phyloP scores from a whole-genome alignment of 2,888 invertebrate species.

The Seladonia tumulorum region DNA sequence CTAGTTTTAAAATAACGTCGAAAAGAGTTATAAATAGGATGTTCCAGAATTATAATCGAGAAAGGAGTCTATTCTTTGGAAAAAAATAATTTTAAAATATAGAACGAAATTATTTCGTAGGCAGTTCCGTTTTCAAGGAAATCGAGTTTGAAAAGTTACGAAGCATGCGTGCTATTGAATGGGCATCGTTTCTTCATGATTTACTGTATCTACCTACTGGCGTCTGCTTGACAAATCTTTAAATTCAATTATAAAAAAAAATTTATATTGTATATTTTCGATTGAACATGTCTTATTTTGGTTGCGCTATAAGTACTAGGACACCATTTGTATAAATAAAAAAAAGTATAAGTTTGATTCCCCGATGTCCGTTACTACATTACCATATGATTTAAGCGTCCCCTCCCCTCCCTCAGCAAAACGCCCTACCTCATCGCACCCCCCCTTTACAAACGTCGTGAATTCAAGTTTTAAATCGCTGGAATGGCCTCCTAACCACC shows the following conservation, averaged over 20 bases:
- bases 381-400: conserved; percentile 82
- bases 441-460: conserved; percentile 49
- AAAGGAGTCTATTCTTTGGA: neutral
- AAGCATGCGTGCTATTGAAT: neutral
- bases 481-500: conserved; percentile 61
- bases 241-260: neutral
- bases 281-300: neutral
- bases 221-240: neutral
- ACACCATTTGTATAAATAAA: conserved; percentile 8
- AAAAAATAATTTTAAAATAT: neutral
- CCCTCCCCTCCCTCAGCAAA: conserved; percentile 57
- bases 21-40: neutral
- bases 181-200: neutral
- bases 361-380: conserved; percentile 70
- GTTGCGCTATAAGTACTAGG: neutral
- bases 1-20: neutral
- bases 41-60: neutral
- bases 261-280: neutral
- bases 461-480: conserved; percentile 81
- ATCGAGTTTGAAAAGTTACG: neutral
- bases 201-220: neutral
- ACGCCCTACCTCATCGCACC: conserved; percentile 50
- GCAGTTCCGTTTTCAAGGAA: neutral
- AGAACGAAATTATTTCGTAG: neutral
- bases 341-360: conserved; percentile 45